Evolutionary conservation across 53 echinoderm and acorn worm genomes (phyloP).

Genomic region (Echinometra lucunter): DNA sequence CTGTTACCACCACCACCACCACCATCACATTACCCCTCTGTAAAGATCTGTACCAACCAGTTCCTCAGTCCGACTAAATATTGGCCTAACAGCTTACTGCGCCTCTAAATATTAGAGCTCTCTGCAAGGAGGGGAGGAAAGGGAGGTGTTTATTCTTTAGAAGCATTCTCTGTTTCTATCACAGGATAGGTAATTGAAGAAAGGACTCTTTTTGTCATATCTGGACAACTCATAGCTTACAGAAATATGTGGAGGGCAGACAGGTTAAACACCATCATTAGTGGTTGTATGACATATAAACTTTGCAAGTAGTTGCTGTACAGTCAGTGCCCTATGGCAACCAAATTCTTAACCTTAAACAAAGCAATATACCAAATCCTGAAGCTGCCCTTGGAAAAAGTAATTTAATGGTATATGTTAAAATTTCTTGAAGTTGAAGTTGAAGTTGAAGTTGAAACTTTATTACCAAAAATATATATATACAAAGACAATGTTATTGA

Average conservation of each 20-base stretch:
- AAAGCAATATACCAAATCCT: no score
- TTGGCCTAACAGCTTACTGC: conserved; percentile 26
- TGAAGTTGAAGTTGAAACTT: no score
- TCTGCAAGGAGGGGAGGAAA: neutral
- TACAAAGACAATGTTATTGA: no score
- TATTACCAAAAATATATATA: no score
- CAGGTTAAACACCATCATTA: conserved; percentile 20
- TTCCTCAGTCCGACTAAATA: conserved; percentile 19
- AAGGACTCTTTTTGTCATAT: neutral
- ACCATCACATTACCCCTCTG: conserved; percentile 21
- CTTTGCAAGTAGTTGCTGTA: no score
- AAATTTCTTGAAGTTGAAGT: no score
- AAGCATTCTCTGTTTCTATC: conserved; percentile 19
- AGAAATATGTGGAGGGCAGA: neutral
- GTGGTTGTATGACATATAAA: no score
- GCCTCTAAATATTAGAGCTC: neutral
- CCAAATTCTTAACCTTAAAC: no score
- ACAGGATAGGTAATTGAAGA: conserved; percentile 12
- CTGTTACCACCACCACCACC: conserved; percentile 13
- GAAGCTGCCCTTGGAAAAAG: no score
- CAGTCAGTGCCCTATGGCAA: no score
- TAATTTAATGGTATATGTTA: no score
- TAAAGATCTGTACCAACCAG: no score
- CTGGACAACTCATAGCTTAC: neutral
- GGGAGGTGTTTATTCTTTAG: neutral